Base-by-base conservation (phyloP, 2,113 vertebrate species). In the Antennarius striatus region DNA sequence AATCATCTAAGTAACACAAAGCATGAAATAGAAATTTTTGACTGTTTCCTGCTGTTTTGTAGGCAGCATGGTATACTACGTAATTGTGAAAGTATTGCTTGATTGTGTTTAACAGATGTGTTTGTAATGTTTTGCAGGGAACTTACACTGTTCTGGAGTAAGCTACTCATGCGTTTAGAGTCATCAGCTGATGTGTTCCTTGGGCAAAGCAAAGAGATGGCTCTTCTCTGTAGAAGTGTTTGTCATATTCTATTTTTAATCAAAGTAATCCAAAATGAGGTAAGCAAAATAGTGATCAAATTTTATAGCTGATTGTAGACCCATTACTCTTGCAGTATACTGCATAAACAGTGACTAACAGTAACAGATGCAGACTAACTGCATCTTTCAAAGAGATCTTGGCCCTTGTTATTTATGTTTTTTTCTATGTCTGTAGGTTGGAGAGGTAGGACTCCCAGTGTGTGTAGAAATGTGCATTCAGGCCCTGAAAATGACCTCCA, bases 211-310 rank as follows among this genome's bases (percentile, higher is more conserved):
- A 95, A 96, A 83, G 93, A 96, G 52, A 94, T 99, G 90, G 96
- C 96, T 86, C 92, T 95, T 82, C 94, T 98, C 86, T 97, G 96
- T 67, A 95, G 96, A 90, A 99, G 95, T 54, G 97, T 99, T 56
- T 99, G 98, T 91, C 98, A 99, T 87, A 98, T 99, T 90, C 96
- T 99, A 90, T 98, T 99, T 90, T 92, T 99, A 79, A 99, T 99
- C 90, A 99, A 99, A 94, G 96, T 99, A 81, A 96, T 99, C 86
- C 98, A 99, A 91, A 98, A 96, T 74, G 97, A 99, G 96, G 98
- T 99, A 93, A 95, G 91, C 17, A 61, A 68, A 60, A n/a, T 4
- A 12, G 46, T n/a, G 28, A 5, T 2, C 32, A 36, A 7, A 36
- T 36, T 49, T 22, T 65, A 5, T 15, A n/a, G 1, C 55, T 46